phyloP scores from a whole-genome alignment of 1,140 invertebrate species.

The Akabosia matsudoensis region DNA sequence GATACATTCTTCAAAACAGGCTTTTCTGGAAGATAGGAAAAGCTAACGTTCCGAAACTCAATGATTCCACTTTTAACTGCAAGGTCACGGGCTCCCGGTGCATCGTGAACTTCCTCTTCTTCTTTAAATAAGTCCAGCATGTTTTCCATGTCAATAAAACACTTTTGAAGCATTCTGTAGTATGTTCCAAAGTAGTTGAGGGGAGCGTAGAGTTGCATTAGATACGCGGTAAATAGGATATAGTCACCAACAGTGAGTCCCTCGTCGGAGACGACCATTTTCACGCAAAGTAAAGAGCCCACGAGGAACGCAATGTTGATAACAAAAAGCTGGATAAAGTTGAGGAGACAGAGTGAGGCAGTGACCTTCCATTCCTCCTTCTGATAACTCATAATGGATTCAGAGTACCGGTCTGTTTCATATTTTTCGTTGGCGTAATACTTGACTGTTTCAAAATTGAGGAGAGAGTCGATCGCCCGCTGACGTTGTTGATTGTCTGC shows the following conservation, averaged over 20 bases:
- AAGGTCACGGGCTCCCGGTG: conserved; percentile 69
- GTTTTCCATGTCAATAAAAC: conserved; percentile 99
- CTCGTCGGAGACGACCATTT: conserved; percentile 52
- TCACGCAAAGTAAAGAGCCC: conserved; percentile 60
- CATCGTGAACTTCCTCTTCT: conserved; percentile 80
- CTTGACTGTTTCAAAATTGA: conserved; percentile 68
- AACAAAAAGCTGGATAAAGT: conserved; percentile 56
- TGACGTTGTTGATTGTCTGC: conserved; percentile 59
- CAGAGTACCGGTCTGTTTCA: conserved; percentile 58
- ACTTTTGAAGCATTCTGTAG: conserved; percentile 86
- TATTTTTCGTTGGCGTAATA: conserved; percentile 62
- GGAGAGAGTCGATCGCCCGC: conserved; percentile 61
- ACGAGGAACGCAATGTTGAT: conserved; percentile 57
- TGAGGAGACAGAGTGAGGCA: conserved; percentile 57
- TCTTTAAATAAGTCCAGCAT: conserved; percentile 94
- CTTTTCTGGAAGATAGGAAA: conserved; percentile 79
- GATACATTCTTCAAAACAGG: conserved; percentile 77
- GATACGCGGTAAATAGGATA: conserved; percentile 62
- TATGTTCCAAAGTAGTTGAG: conserved; percentile 66
- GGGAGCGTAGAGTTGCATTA: conserved; percentile 62
- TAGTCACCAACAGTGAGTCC: conserved; percentile 62
- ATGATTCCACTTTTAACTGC: conserved; percentile 70
- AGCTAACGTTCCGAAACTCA: conserved; percentile 84
- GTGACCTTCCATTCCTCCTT: conserved; percentile 57
- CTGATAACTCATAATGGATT: conserved; percentile 56